These are phyloP conservation scores for Borostomias antarcticus DNA, from an alignment of 2,797 vertebrate species.

Conservation along the genomic window DNA sequence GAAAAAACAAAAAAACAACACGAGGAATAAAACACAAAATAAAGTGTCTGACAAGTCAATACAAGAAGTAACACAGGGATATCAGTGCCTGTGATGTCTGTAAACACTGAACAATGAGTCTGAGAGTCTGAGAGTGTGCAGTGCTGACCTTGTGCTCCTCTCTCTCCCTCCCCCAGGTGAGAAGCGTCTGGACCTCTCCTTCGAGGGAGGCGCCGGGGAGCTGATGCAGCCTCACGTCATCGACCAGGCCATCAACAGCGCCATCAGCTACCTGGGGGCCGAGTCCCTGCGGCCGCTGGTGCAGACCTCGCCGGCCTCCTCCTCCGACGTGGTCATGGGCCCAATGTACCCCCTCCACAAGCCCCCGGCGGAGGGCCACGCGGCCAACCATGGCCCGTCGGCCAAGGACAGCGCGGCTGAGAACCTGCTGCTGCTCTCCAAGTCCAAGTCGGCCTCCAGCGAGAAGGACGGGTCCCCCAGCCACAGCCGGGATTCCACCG, in stretches of 20 bases:
- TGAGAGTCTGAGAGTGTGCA: not conserved
- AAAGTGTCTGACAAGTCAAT: not conserved
- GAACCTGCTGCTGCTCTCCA: constrained; percentile 94
- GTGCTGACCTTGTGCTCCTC: constrained; percentile 18
- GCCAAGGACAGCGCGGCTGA: constrained; percentile 93
- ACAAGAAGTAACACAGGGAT: not conserved
- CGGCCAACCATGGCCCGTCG: constrained; percentile 71
- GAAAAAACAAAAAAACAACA: not conserved
- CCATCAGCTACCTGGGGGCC: constrained; percentile 96
- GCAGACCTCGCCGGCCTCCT: constrained; percentile 87
- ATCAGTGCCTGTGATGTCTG: not conserved
- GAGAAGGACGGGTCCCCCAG: constrained; percentile 94
- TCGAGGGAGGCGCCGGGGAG: constrained; percentile 81
- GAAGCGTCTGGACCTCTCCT: constrained; percentile 91
- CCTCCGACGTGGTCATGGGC: constrained; percentile 82
- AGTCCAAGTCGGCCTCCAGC: constrained; percentile 90
- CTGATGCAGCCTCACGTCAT: constrained; percentile 96
- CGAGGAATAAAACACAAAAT: not conserved
- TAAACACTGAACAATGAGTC: too few relatives aligned
- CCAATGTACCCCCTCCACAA: constrained; percentile 91
- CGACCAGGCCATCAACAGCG: constrained; percentile 98
- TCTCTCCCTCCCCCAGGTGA: constrained; percentile 80
- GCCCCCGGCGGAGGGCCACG: constrained; percentile 70
- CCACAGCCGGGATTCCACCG: constrained; percentile 97
- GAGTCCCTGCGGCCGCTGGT: constrained; percentile 95